These are phyloP conservation scores for Listronotus oregonensis DNA, from an alignment of 1,140 invertebrate species.

Conservation along the genomic window DNA sequence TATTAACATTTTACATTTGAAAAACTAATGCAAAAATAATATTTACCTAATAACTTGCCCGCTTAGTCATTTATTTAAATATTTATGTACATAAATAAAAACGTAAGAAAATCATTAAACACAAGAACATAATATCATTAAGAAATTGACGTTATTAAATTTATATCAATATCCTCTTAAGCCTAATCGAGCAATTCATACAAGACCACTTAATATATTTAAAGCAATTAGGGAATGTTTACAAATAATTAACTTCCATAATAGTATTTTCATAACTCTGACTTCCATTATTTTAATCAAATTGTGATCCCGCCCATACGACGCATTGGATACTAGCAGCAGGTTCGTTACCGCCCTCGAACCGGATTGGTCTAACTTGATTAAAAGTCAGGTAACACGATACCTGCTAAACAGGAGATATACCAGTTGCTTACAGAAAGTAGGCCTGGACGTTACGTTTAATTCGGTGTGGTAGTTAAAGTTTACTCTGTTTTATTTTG, in stretches of 20 bases:
- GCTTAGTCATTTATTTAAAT: no score
- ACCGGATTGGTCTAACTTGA: conserved; percentile 33
- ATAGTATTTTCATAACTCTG: conserved; percentile 51
- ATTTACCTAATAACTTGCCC: no score
- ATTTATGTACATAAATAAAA: background rate
- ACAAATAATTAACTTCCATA: conserved; percentile 56
- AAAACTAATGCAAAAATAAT: no score
- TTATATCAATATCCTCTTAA: conserved; percentile 38
- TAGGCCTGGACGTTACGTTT: conserved; percentile 43
- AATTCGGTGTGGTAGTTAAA: conserved; percentile 9
- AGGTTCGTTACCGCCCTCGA: conserved; percentile 7
- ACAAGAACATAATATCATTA: conserved; percentile 9
- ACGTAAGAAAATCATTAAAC: background rate
- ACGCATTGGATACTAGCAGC: conserved; percentile 35
- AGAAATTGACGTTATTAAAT: conserved; percentile 32
- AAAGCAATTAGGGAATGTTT: conserved; percentile 47
- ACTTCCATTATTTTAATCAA: conserved; percentile 55
- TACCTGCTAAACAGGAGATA: conserved; percentile 38
- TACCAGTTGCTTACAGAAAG: conserved; percentile 49
- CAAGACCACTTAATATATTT: conserved; percentile 35
- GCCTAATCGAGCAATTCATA: conserved; percentile 33
- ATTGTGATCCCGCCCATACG: conserved; percentile 30
- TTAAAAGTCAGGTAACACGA: conserved; percentile 39
- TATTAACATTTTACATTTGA: no score
- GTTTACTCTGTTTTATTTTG: conserved; percentile 16